A percentile compares a stretch with the other conserved stretches of the same genome.
Evolutionary conservation across 2,113 vertebrate genomes (phyloP).

Genomic region (Scopus umbretta): DNA sequence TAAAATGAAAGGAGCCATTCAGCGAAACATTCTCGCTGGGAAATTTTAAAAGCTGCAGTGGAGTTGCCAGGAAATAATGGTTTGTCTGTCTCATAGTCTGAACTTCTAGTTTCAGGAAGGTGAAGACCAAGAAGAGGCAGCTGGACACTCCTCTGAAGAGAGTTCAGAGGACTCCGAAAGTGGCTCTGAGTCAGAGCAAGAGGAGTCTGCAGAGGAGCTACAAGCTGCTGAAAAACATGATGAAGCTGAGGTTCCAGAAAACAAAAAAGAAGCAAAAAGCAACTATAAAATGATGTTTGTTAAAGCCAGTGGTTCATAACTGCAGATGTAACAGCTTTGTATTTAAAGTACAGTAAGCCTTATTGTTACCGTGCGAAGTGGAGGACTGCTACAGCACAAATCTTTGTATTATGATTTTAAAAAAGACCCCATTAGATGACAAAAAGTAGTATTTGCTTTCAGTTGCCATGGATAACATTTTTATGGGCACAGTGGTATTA

Average conservation of each 20-base stretch:
- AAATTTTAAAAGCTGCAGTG: neutral
- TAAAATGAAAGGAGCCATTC: neutral
- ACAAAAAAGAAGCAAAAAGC: conserved; percentile 77
- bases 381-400: conserved; percentile 81
- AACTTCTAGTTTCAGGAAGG: conserved; percentile 69
- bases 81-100: neutral
- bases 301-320: conserved; percentile 80
- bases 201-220: conserved; percentile 69
- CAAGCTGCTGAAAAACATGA: conserved; percentile 68
- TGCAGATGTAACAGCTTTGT: conserved; percentile 67
- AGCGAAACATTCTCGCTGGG: neutral
- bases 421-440: conserved; percentile 74
- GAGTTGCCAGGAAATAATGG: neutral
- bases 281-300: conserved; percentile 86
- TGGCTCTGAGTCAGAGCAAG: conserved; percentile 71
- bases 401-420: conserved; percentile 81
- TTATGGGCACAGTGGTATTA: conserved; percentile 72
- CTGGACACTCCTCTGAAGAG: conserved; percentile 69
- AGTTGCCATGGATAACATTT: conserved; percentile 73
- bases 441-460: conserved; percentile 77
- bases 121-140: conserved; percentile 59
- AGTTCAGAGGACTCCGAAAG: conserved; percentile 76
- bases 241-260: conserved; percentile 69
- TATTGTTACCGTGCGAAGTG: conserved; percentile 78
- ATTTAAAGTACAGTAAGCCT: conserved; percentile 77